Conservation (phyloP, 1,140 invertebrate genomes). For the Aradophagus sp. region DNA sequence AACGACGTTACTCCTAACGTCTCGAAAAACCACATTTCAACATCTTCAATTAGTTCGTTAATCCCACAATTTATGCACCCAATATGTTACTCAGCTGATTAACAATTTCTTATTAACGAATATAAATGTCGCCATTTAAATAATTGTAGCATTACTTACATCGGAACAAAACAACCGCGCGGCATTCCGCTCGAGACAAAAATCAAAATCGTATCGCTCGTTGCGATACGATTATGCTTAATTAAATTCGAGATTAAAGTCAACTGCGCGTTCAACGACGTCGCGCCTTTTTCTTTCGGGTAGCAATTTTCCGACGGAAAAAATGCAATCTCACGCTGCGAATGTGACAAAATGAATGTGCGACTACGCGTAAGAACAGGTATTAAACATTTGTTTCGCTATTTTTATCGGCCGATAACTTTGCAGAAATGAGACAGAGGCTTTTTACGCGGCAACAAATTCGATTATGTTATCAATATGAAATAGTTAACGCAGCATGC, state of each 20-base stretch:
- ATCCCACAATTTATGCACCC: constrained; percentile 2
- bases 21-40: too few species aligned
- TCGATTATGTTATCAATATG: constrained; percentile 47
- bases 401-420: constrained; percentile 37
- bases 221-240: constrained; percentile 47
- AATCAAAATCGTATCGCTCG: constrained; percentile 41
- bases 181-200: constrained; percentile 13
- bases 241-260: constrained; percentile 57
- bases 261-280: constrained; percentile 30
- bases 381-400: constrained; percentile 52
- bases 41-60: constrained; percentile 9
- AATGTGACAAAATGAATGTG: constrained; percentile 50
- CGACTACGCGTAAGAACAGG: constrained; percentile 41
- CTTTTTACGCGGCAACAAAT: constrained; percentile 37
- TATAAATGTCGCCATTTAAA: constrained; percentile 39
- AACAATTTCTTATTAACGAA: constrained; percentile 26
- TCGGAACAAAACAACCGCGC: constrained; percentile 33
- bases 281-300: constrained; percentile 32
- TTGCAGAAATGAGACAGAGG: constrained; percentile 15
- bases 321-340: constrained; percentile 48
- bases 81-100: constrained; percentile 18
- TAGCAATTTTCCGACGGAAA: constrained; percentile 35
- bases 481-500: constrained; percentile 11
- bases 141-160: constrained; percentile 25
- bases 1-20: too few species aligned